Evolutionary conservation across 2,113 vertebrate genomes (phyloP).

Genomic region (Hystrix brachyura): DNA sequence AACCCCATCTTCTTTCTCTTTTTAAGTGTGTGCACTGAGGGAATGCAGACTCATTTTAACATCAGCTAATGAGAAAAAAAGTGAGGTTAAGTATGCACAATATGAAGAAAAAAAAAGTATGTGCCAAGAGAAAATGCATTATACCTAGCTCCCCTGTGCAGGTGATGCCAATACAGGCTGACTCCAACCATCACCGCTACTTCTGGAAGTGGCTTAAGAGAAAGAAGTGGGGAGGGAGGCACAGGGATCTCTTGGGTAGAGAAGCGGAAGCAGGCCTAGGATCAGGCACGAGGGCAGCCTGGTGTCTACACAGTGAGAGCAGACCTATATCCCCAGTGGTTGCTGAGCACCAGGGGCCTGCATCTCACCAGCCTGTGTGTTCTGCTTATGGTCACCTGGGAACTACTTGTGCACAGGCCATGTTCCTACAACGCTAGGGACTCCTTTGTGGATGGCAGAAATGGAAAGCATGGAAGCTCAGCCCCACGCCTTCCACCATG

Average conservation of each 20-base stretch:
- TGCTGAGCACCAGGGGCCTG: neutral
- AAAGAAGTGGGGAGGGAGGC: neutral
- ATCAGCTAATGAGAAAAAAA: neutral
- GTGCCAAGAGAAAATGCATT: neutral
- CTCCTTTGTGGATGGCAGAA: neutral
- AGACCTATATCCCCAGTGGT: neutral
- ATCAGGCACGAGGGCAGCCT: neutral
- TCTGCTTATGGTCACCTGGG: neutral
- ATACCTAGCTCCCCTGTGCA: neutral
- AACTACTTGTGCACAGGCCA: neutral
- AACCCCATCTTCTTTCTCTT: neutral
- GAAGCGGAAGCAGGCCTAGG: neutral
- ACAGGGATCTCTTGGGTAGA: neutral
- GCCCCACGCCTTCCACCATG: neutral
- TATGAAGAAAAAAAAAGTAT: neutral
- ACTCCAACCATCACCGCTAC: neutral
- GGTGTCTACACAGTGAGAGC: neutral
- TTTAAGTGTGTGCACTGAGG: neutral
- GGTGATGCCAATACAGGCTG: neutral
- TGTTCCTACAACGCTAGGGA: neutral
- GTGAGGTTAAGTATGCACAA: neutral
- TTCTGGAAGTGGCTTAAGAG: neutral
- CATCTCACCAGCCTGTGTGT: neutral
- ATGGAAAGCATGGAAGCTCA: neutral
- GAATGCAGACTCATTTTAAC: neutral